These are phyloP conservation scores for Pelagia noctiluca DNA, from an alignment of 30 jellyfish, hydroid and myxozoan genomes.

Conservation along the genomic window DNA sequence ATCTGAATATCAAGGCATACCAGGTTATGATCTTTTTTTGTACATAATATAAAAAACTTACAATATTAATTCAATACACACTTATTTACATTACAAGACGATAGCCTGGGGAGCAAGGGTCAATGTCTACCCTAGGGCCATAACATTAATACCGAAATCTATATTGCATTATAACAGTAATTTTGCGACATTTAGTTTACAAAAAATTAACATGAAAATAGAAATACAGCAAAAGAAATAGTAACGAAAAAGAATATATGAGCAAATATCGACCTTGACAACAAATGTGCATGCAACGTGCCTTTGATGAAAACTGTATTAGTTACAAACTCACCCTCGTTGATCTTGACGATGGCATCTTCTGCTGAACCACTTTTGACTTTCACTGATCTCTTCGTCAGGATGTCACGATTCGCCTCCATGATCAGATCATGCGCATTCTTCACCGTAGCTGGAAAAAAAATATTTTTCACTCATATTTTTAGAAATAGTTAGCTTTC, in stretches of 20 bases:
- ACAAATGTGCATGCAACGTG: background rate
- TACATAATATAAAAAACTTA: no score
- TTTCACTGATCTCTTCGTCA: background rate
- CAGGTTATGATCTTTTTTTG: no score
- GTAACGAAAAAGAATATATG: no score
- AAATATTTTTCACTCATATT: no score
- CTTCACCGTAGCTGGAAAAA: background rate
- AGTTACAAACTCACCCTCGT: background rate
- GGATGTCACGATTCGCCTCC: background rate
- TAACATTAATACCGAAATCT: background rate
- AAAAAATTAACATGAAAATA: background rate
- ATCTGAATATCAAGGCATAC: no score
- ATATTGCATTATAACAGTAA: no score
- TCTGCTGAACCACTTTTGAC: background rate
- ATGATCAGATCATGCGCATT: constrained; percentile 10
- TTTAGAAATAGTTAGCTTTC: no score
- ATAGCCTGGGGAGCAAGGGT: no score
- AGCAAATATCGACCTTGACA: background rate
- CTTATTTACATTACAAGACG: no score
- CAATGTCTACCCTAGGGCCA: no score
- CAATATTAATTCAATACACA: no score
- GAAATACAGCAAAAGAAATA: background rate
- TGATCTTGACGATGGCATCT: background rate
- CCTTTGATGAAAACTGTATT: background rate
- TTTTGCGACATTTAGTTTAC: background rate